Base-by-base conservation (phyloP, 2,113 vertebrate genomes). In the Eurystomus gularis region DNA sequence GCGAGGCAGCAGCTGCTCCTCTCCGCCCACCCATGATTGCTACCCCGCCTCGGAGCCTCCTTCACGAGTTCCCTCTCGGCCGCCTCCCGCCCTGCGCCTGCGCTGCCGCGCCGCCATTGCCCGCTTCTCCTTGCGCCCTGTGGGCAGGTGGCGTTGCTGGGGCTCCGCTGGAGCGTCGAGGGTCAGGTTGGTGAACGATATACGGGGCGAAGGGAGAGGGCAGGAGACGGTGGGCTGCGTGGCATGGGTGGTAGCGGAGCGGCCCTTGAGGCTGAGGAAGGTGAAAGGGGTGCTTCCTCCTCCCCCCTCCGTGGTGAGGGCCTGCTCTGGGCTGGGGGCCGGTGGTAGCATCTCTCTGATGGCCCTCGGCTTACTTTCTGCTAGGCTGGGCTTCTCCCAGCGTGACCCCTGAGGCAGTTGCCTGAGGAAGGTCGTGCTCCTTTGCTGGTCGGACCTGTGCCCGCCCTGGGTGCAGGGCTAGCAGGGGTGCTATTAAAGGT, bases 1-100 rank as follows among this genome's bases (percentile, higher is more conserved):
- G 7, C 1, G 5, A 1, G 2, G 18, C 26, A 29, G 3, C 18
- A 0, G 2, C 10, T 2, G 1, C 11, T 0, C 3, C n/a, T 3
- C 35, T 2, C 6, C 19, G 3, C 8, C 40, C 1, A 4, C 42
- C 58, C 9, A 8, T 5, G 3, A 21, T 25, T 1, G 11, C 0
- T 24, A 3, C 7, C 8, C 11, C 17, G 26, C 33, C 49, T 14
- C 39, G 17, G 13, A 37, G 11, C 48, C 42, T 15, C 79, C 83
- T 51, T 86, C 75, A 54, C 73, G 33, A 35, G 42, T 11, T 39
- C 0, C 25, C 14, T 14, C 24, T 33, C 54, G 2, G 17, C 21
- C 42, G 3, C 49, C 10, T 24, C 19, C 28, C 13, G 28, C 73
- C 64, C 31, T 46, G 62, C 76, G 20, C 49, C 35, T n/a, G 49